A percentile compares a stretch with the other conserved stretches of the same genome.
Evolutionary conservation across 2,797 vertebrate species (phyloP).

Genomic region (Ficedula albicollis): DNA sequence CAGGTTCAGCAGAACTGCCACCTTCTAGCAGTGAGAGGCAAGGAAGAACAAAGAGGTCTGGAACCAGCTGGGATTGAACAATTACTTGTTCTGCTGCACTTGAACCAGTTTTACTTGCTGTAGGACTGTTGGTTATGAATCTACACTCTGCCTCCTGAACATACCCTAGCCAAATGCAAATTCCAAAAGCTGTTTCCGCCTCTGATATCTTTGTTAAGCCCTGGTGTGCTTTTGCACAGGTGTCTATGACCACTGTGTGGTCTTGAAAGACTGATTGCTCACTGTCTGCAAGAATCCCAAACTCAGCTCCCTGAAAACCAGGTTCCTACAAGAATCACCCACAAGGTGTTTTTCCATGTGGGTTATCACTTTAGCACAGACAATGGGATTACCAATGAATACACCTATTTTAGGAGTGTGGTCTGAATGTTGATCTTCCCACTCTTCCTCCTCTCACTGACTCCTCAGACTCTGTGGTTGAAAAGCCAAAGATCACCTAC

Average conservation of each 20-base stretch:
- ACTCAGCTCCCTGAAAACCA: not conserved
- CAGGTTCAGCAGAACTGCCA: not conserved
- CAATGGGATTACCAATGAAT: not conserved
- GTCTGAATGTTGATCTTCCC: not conserved
- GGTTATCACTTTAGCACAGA: not conserved
- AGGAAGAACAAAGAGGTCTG: not conserved
- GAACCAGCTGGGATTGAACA: not conserved
- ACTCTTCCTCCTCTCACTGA: not conserved
- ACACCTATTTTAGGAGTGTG: not conserved
- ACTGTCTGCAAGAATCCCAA: not conserved
- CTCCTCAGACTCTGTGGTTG: not conserved
- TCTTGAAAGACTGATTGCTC: not conserved
- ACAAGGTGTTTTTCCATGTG: not conserved
- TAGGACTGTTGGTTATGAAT: not conserved
- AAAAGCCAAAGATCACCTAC: not conserved
- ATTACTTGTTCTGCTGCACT: not conserved
- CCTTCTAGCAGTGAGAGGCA: not conserved
- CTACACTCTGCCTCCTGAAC: not conserved
- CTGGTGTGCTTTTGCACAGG: not conserved
- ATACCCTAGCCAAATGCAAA: not conserved
- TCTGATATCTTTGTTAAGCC: not conserved
- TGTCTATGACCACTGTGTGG: rapidly evolving
- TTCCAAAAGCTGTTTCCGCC: not conserved
- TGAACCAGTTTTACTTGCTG: not conserved
- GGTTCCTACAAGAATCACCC: not conserved